phyloP scores from a whole-genome alignment of 2,797 vertebrate genomes.

The Anguilla anguilla region DNA sequence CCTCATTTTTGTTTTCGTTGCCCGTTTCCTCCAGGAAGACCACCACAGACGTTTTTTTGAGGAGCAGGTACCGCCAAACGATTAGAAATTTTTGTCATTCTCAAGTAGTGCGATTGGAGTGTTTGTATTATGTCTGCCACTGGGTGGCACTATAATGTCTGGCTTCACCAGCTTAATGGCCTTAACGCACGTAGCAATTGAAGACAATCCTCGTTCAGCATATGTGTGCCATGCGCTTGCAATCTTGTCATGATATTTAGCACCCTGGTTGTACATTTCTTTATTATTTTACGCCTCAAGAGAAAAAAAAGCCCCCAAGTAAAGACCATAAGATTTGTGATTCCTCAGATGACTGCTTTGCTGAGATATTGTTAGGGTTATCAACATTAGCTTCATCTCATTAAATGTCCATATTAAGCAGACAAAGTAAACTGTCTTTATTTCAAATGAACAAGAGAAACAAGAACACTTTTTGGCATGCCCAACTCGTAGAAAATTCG shows the following conservation, averaged over 20 bases:
- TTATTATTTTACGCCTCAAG: background rate
- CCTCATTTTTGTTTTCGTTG: background rate
- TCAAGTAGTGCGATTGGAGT: conserved; percentile 24
- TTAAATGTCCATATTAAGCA: conserved; percentile 7
- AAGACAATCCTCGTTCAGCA: no score
- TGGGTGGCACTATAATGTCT: conserved; percentile 48
- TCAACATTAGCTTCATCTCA: background rate
- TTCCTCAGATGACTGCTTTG: background rate
- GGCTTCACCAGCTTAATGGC: background rate
- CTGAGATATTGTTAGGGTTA: conserved; percentile 10
- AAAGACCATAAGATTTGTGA: background rate
- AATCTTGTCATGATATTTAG: background rate
- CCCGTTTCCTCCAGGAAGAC: background rate
- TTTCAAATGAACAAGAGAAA: background rate
- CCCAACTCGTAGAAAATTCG: conserved; percentile 15
- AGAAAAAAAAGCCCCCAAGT: background rate
- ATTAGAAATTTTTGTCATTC: background rate
- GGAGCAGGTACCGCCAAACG: background rate
- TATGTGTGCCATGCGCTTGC: background rate
- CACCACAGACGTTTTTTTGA: background rate
- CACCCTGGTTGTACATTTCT: conserved; percentile 34
- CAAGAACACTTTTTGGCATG: background rate
- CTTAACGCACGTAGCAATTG: background rate
- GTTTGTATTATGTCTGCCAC: conserved; percentile 36
- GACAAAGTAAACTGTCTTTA: conserved; percentile 17